Evolutionary conservation across 1,140 invertebrate genomes (phyloP), one percentile per base, ranked within the genome.

Genomic region (Antheraea mylitta): DNA sequence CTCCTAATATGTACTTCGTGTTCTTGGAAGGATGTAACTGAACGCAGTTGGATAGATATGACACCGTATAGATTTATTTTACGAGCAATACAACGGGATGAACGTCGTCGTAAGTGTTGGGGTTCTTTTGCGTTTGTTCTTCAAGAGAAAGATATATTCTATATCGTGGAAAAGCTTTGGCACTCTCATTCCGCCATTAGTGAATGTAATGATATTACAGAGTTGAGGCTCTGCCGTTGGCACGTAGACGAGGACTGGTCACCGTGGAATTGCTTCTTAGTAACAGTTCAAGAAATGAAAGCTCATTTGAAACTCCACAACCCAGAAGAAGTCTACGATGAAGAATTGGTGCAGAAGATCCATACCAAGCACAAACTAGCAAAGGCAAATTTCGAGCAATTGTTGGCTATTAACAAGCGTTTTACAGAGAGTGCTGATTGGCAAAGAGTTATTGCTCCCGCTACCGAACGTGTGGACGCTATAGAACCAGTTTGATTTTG

Each of bases 251-350:
- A 93, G 45, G 94, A 94, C 58, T 96, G 95, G 95, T 92, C 94
- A 9, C 95, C 95, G 0, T 96, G 95, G 95, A 96, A 96, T 78
- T 96, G 95, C 75, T 93, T 96, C 66, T 80, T 96, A 18, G 82
- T 96, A 0, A 96, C 95, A 0, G 82, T 93, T 0, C 93, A 94
- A 61, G 95, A 96, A 86, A 93, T 94, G 59, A 93, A 94, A 68
- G 86, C 91, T 6, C 95, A 96, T 75, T 76, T 94, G 53, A 93
- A 89, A 71, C 77, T 94, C 9, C 82, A 91, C 36, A 73, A 86
- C 13, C 88, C 94, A 18, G 91, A 93, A 66, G 76, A 87, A 10
- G 91, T 94, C 0, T 94, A 94, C 73, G 94, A 94, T 71, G 86
- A 92, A 38, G 91, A 93, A 65, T 86, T 94, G 38, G 83, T 92